phyloP scores from a whole-genome alignment of 2,113 vertebrate genomes.

The Petaurus breviceps region DNA sequence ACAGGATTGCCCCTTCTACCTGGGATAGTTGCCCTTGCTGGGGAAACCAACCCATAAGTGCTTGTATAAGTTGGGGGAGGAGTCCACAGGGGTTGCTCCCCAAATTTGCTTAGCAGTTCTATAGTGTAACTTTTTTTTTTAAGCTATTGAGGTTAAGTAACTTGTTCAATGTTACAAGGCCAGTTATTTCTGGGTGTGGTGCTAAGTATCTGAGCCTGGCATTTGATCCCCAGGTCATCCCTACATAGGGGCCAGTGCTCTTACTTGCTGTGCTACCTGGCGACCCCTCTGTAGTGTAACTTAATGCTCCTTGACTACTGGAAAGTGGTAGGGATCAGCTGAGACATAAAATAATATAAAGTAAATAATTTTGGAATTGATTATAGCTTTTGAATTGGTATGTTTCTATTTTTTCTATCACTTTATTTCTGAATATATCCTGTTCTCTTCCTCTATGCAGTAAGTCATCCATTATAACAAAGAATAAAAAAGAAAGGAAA shows the following conservation, averaged over 20 bases:
- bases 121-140: no score
- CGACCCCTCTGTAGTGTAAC: no score
- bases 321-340: not conserved
- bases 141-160: no score
- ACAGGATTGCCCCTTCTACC: not conserved
- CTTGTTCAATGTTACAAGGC: no score
- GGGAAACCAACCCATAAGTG: not conserved
- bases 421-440: not conserved
- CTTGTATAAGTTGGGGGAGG: not conserved
- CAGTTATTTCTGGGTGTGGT: no score
- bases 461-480: not conserved
- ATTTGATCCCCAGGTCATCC: no score
- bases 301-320: not conserved
- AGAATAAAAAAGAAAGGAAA: not conserved
- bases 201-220: no score
- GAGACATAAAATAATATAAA: not conserved
- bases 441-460: not conserved
- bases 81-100: not conserved
- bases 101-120: not conserved
- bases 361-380: not conserved
- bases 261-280: no score
- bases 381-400: not conserved
- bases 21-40: not conserved
- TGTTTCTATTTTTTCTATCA: not conserved
- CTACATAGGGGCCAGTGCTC: no score